These are phyloP conservation scores for Conus ventricosus DNA, from an alignment of 1,140 invertebrate species.

Conservation along the genomic window DNA sequence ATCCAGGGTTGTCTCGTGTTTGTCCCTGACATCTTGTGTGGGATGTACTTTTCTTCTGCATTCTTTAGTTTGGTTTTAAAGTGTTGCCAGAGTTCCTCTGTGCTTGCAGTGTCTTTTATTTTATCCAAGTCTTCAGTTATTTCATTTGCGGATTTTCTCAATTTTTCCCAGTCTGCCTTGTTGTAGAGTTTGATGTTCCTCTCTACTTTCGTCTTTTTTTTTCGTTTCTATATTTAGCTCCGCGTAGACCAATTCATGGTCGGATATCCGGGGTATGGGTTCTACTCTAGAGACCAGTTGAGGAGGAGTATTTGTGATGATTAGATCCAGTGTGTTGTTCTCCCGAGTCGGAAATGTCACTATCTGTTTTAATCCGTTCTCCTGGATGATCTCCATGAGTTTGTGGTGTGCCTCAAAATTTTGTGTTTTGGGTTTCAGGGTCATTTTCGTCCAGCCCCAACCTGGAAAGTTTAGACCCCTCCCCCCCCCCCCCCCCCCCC, in stretches of 20 bases:
- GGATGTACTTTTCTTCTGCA: neutral
- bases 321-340: constrained; percentile 8
- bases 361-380: too few species aligned
- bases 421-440: neutral
- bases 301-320: neutral
- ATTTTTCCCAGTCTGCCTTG: neutral
- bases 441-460: neutral
- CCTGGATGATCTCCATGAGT: too few species aligned
- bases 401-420: too few species aligned
- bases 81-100: neutral
- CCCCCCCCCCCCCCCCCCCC: too few species aligned
- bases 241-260: neutral
- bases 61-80: neutral
- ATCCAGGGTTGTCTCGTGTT: neutral
- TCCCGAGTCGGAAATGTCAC: neutral
- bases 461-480: neutral
- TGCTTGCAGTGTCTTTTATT: neutral
- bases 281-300: neutral
- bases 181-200: neutral
- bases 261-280: neutral
- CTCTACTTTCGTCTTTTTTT: neutral
- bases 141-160: neutral
- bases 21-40: neutral
- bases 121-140: neutral
- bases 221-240: too few species aligned